phyloP scores from a whole-genome alignment of 2,888 invertebrate genomes.

The Agonopterix arenella region DNA sequence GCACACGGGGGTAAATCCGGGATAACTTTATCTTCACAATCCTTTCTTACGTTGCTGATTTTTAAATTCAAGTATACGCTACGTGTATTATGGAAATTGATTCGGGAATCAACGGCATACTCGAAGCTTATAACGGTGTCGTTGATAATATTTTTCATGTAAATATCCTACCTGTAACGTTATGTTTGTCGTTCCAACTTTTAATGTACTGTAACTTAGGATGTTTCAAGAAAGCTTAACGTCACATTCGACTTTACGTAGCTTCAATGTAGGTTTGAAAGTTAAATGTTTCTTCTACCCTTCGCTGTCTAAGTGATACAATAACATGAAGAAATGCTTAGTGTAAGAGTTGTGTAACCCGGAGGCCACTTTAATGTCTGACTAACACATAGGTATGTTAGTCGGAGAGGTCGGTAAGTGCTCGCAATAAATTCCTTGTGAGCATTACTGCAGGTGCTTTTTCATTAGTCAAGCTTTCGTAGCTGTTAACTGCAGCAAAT shows the following conservation, averaged over 20 bases:
- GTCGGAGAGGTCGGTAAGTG: conserved; percentile 53
- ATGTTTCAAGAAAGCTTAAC: no score
- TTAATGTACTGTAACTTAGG: no score
- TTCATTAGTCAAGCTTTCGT: conserved; percentile 47
- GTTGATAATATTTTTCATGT: no score
- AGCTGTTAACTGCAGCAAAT: conserved; percentile 25
- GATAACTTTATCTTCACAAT: conserved; percentile 47
- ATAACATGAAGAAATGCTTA: conserved; percentile 22
- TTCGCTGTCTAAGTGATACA: not conserved
- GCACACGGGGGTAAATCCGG: conserved; percentile 34
- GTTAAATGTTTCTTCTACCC: no score
- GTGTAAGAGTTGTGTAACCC: conserved; percentile 26
- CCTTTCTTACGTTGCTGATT: conserved; percentile 44
- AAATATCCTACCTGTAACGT: no score
- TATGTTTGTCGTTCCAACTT: no score
- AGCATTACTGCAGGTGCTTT: conserved; percentile 56
- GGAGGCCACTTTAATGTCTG: conserved; percentile 39
- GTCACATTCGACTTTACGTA: no score
- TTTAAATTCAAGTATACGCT: conserved; percentile 48
- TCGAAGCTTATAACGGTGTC: conserved; percentile 5
- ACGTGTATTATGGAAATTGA: conserved; percentile 54
- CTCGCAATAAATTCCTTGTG: conserved; percentile 56
- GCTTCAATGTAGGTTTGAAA: no score
- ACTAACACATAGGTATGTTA: conserved; percentile 36
- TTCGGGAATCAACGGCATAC: conserved; percentile 33